A percentile compares a stretch with the other conserved stretches of the same genome.
Evolutionary conservation across 35 echinoderm and acorn worm genomes (phyloP).

Genomic region (Apostichopus parvimensis): DNA sequence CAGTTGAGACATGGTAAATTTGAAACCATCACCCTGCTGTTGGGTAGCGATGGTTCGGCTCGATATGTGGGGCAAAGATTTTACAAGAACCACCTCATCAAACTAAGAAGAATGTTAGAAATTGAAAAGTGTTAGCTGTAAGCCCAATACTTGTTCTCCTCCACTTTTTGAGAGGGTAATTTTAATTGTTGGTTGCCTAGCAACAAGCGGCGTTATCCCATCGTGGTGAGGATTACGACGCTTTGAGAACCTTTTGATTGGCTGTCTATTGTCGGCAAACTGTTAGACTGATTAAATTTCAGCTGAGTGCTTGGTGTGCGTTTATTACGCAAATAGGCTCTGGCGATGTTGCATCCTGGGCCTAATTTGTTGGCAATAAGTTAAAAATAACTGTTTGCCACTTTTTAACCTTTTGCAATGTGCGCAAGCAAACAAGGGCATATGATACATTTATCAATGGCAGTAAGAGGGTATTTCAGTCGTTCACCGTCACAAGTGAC

Average conservation of each 20-base stretch:
- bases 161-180: constrained; percentile 36
- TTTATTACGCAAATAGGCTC: constrained; percentile 40
- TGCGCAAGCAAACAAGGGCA: constrained; percentile 43
- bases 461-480: background rate
- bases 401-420: constrained; percentile 27
- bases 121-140: constrained; percentile 38
- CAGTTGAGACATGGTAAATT: too few relatives aligned
- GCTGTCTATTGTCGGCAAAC: constrained; percentile 40
- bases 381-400: constrained; percentile 30
- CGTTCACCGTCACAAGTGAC: constrained; percentile 19
- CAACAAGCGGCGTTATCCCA: constrained; percentile 28
- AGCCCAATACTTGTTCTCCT: constrained; percentile 25
- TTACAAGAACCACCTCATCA: background rate
- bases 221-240: constrained; percentile 38
- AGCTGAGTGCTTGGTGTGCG: background rate
- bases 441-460: constrained; percentile 35
- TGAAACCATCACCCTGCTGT: too few relatives aligned
- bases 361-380: constrained; percentile 29
- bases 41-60: too few relatives aligned
- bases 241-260: constrained; percentile 43
- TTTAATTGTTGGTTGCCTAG: constrained; percentile 47
- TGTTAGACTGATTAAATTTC: constrained; percentile 50
- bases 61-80: constrained; percentile 3
- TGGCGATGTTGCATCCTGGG: constrained; percentile 20
- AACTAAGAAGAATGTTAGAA: constrained; percentile 2